Conservation (phyloP, 37 sponge, comb jelly and placozoan species). For the Dysidea cf. avara region DNA sequence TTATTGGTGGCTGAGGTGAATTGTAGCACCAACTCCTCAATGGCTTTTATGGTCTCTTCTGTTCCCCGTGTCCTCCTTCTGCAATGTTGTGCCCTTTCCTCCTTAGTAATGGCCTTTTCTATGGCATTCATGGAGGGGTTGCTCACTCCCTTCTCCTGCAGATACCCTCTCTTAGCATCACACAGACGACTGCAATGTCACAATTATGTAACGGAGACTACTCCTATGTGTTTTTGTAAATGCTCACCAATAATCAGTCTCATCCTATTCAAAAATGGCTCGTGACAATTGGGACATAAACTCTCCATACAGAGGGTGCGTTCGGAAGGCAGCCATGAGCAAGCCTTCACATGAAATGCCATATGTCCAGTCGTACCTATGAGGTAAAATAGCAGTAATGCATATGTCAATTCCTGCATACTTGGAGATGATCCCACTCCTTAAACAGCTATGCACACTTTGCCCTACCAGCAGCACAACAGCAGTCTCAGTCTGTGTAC, state of each 20-base stretch:
- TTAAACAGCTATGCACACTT: not conserved
- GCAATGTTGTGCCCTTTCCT: constrained; percentile 44
- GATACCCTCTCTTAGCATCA: constrained; percentile 14
- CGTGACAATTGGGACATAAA: constrained; percentile 35
- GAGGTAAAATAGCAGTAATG: too few species aligned
- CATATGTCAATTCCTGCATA: too few species aligned
- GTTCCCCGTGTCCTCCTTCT: constrained; percentile 14
- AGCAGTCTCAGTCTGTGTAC: constrained; percentile 57
- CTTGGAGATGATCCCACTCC: too few species aligned
- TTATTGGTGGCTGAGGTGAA: too few species aligned
- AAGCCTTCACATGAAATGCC: constrained; percentile 57
- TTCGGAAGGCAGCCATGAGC: constrained; percentile 31
- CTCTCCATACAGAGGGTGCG: constrained; percentile 45
- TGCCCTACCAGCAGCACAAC: not conserved
- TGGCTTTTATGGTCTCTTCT: constrained; percentile 2
- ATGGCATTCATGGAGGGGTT: constrained; percentile 26
- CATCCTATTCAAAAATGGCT: constrained; percentile 46
- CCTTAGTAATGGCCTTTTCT: constrained; percentile 26
- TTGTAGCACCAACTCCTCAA: too few species aligned
- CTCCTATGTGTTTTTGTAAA: too few species aligned
- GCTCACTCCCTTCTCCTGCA: constrained; percentile 18
- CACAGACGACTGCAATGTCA: too few species aligned
- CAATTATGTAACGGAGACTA: too few species aligned
- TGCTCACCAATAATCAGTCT: not conserved
- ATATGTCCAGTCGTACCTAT: too few species aligned